These are phyloP conservation scores for Chymomyza fuscimana DNA, from an alignment of 2,888 invertebrate species.

Conservation along the genomic window DNA sequence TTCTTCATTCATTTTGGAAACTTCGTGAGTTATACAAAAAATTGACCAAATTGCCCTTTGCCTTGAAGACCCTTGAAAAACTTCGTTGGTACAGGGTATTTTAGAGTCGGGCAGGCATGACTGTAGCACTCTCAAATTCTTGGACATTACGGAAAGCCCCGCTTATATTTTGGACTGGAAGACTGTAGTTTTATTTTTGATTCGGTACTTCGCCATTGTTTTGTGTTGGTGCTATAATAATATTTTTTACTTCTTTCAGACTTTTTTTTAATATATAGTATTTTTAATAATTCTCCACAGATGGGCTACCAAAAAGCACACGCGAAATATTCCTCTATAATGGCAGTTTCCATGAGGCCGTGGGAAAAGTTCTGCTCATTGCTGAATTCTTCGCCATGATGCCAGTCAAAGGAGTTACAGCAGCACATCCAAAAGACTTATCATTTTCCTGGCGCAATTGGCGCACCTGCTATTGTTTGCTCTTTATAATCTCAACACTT, in stretches of 20 bases:
- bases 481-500: slow-evolving; percentile 52
- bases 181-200: no score
- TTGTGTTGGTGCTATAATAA: no score
- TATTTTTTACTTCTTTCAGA: not conserved
- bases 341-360: slow-evolving; percentile 78
- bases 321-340: slow-evolving; percentile 70
- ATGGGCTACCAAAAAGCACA: slow-evolving; percentile 50
- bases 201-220: no score
- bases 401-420: slow-evolving; percentile 81
- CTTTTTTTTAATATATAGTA: not conserved
- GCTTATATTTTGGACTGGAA: no score
- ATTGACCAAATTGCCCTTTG: no score
- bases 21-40: no score
- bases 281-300: slow-evolving; percentile 20
- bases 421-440: slow-evolving; percentile 78
- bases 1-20: no score
- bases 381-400: slow-evolving; percentile 82
- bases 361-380: slow-evolving; percentile 76
- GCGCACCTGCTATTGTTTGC: slow-evolving; percentile 68
- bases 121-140: no score
- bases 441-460: slow-evolving; percentile 76
- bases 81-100: no score
- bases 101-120: no score
- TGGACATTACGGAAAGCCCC: no score
- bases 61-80: no score